Evolutionary conservation across 2,888 invertebrate genomes (phyloP).

Genomic region (Acleris cristana): DNA sequence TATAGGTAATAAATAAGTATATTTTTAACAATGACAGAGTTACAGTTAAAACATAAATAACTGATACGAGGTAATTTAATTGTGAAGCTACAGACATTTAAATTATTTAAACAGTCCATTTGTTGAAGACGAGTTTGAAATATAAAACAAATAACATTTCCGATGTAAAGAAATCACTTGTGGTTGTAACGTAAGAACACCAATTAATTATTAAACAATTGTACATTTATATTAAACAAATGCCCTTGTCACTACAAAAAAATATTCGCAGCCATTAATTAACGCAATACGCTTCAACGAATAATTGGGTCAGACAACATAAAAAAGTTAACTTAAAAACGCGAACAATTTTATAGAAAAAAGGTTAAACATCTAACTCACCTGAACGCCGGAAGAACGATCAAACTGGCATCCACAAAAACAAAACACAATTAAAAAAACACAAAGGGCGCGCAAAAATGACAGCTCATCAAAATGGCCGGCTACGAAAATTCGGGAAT

Average conservation of each 20-base stretch:
- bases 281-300: slow-evolving; percentile 22
- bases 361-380: slow-evolving; percentile 41
- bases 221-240: background rate
- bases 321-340: background rate
- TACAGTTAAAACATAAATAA: too few relatives aligned
- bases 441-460: slow-evolving; percentile 57
- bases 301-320: slow-evolving; percentile 14
- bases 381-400: slow-evolving; percentile 40
- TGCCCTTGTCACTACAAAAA: background rate
- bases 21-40: too few relatives aligned
- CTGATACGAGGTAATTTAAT: too few relatives aligned
- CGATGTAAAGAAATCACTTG: too few relatives aligned
- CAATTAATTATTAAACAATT: background rate
- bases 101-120: too few relatives aligned
- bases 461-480: slow-evolving; percentile 53
- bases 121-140: too few relatives aligned
- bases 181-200: too few relatives aligned
- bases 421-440: slow-evolving; percentile 47
- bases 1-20: too few relatives aligned
- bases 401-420: slow-evolving; percentile 43
- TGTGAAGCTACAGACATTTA: too few relatives aligned
- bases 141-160: too few relatives aligned
- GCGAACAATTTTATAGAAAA: slow-evolving; percentile 32
- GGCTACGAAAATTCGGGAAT: slow-evolving; percentile 29
- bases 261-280: slow-evolving; percentile 20